Evolutionary conservation across 2,888 invertebrate species (phyloP).

Genomic region (Tenthredo amoena): DNA sequence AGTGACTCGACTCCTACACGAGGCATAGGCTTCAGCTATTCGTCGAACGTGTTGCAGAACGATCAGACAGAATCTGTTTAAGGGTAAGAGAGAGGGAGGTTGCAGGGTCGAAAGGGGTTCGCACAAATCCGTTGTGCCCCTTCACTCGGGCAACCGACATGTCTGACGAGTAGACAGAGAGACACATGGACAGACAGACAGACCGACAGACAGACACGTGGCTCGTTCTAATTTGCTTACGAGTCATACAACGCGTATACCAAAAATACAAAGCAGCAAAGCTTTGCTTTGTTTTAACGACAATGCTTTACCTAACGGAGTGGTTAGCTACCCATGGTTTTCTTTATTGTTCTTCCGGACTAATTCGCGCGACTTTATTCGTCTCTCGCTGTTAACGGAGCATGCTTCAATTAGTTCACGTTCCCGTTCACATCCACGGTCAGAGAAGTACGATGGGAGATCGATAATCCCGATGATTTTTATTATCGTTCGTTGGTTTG

Average conservation of each 20-base stretch:
- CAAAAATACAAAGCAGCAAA: slow-evolving; percentile 55
- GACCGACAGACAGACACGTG: slow-evolving; percentile 71
- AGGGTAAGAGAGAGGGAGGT: background rate
- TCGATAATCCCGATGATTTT: background rate
- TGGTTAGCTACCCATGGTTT: slow-evolving; percentile 35
- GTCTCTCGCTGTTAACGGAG: slow-evolving; percentile 3
- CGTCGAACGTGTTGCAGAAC: slow-evolving; percentile 23
- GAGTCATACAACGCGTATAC: slow-evolving; percentile 59
- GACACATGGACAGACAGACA: slow-evolving; percentile 51
- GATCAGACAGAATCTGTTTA: slow-evolving; percentile 29
- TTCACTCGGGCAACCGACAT: background rate
- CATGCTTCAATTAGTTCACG: slow-evolving; percentile 44
- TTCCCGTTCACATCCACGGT: background rate
- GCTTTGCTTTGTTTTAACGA: slow-evolving; percentile 45
- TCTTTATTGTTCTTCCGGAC: slow-evolving; percentile 47
- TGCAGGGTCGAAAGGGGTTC: slow-evolving; percentile 3
- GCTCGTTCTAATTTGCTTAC: slow-evolving; percentile 74
- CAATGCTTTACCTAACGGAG: slow-evolving; percentile 20
- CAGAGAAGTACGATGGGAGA: background rate
- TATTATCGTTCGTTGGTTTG: background rate
- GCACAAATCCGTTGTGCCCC: slow-evolving; percentile 31
- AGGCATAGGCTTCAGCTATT: background rate
- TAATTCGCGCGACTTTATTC: slow-evolving; percentile 33
- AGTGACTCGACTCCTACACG: background rate
- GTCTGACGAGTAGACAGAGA: slow-evolving; percentile 50